Percentiles rank a stretch among this genome's conserved stretches.
These are phyloP conservation scores for Liodrosophila aerea DNA, from an alignment of 2,888 invertebrate species.

Conservation along the genomic window DNA sequence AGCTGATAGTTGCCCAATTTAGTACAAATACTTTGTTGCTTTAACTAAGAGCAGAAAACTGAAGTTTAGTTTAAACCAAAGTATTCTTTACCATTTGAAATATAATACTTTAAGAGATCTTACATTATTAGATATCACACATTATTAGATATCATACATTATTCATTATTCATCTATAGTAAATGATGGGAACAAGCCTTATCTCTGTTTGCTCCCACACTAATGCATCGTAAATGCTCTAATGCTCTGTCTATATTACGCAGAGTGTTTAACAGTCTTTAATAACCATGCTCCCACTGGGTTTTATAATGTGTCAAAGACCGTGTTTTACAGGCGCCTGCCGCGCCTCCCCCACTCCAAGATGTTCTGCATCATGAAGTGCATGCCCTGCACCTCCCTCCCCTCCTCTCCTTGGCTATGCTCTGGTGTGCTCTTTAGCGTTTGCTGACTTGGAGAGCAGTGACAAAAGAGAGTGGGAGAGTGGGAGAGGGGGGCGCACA, in stretches of 20 bases:
- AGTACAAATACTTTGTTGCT: no score
- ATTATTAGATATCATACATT: no score
- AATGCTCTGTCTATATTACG: not conserved
- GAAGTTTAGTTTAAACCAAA: no score
- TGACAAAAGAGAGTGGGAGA: not conserved
- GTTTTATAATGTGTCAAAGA: slow-evolving; percentile 54
- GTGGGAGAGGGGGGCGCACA: not conserved
- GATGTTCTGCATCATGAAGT: slow-evolving; percentile 57
- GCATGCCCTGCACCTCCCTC: slow-evolving; percentile 21
- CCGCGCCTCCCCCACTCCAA: slow-evolving; percentile 19
- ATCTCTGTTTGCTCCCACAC: no score
- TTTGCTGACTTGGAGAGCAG: slow-evolving; percentile 64
- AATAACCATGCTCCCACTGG: not conserved
- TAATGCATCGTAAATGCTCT: no score
- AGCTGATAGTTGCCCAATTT: no score
- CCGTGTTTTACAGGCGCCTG: slow-evolving; percentile 40
- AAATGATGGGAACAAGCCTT: no score
- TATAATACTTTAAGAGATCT: no score
- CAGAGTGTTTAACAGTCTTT: slow-evolving; percentile 38
- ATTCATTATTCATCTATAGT: no score
- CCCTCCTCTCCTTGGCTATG: not conserved
- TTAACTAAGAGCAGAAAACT: no score
- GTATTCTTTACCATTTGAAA: no score
- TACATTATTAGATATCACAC: no score
- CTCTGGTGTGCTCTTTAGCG: slow-evolving; percentile 65